These are phyloP conservation scores for Chaenogobius annularis DNA, from an alignment of 2,113 vertebrate genomes.

Conservation along the genomic window DNA sequence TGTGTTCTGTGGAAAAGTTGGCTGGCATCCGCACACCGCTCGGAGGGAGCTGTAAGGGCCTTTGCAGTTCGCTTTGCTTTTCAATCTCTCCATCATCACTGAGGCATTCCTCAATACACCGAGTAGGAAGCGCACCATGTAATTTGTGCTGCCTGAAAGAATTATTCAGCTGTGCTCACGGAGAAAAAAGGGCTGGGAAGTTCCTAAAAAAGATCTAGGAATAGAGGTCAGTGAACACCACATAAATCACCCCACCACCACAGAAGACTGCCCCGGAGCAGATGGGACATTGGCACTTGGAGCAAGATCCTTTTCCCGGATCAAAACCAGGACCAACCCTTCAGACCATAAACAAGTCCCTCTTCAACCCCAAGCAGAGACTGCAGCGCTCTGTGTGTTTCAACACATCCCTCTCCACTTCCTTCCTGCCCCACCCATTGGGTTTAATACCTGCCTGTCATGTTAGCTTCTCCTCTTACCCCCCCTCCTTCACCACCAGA, in stretches of 20 bases:
- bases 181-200: conserved; percentile 57
- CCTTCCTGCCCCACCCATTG: conserved; percentile 78
- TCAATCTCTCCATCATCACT: conserved; percentile 62
- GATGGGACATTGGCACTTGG: conserved; percentile 66
- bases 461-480: conserved; percentile 55
- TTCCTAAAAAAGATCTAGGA: conserved; percentile 62
- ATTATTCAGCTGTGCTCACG: conserved; percentile 61
- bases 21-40: conserved; percentile 46
- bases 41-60: conserved; percentile 47
- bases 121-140: conserved; percentile 59
- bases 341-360: conserved; percentile 73
- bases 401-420: conserved; percentile 77
- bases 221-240: conserved; percentile 61
- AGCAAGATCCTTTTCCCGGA: conserved; percentile 36
- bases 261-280: conserved; percentile 59
- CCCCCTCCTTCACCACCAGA: conserved; percentile 58
- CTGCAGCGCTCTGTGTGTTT: conserved; percentile 68
- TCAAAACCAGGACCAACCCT: conserved; percentile 52
- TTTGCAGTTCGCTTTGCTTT: conserved; percentile 56
- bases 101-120: conserved; percentile 57
- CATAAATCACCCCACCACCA: conserved; percentile 63
- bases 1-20: conserved; percentile 40
- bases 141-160: conserved; percentile 67
- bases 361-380: conserved; percentile 66
- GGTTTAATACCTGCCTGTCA: conserved; percentile 82